A percentile compares a stretch with the other conserved stretches of the same genome.
Conservation (phyloP, 1,140 invertebrate species). For the Pentalonia nigronervosa region DNA sequence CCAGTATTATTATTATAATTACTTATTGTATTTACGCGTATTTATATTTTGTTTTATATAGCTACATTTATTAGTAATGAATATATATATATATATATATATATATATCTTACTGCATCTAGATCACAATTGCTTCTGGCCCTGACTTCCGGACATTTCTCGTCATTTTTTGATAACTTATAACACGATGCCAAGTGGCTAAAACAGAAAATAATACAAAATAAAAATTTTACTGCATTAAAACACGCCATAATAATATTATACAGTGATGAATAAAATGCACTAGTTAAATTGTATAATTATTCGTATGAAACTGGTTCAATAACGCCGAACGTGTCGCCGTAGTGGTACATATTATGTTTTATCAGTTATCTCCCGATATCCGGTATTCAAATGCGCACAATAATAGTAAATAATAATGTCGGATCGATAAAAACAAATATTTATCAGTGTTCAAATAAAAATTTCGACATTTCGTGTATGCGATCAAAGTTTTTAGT, state of each 20-base stretch:
- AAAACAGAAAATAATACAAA: not conserved
- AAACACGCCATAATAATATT: slow-evolving; percentile 13
- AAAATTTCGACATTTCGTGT: not conserved
- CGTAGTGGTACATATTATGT: not conserved
- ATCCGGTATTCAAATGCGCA: slow-evolving; percentile 44
- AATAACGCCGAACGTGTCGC: not conserved
- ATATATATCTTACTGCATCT: slow-evolving; percentile 63
- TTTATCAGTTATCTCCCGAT: slow-evolving; percentile 12
- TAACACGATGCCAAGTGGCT: slow-evolving; percentile 1
- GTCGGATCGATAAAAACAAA: slow-evolving; percentile 21
- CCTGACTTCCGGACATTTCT: slow-evolving; percentile 69
- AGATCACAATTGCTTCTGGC: slow-evolving; percentile 67
- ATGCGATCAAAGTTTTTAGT: slow-evolving; percentile 12
- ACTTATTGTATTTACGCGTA: not conserved
- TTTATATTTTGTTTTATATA: not conserved
- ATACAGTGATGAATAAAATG: not conserved
- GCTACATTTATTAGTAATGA: not conserved
- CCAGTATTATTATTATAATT: not conserved
- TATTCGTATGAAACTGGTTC: slow-evolving; percentile 22
- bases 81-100: not conserved
- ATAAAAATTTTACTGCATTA: not conserved
- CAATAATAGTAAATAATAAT: slow-evolving; percentile 17
- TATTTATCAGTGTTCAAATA: slow-evolving; percentile 14
- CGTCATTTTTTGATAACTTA: slow-evolving; percentile 68
- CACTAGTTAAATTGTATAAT: slow-evolving; percentile 24